These are phyloP conservation scores for Urocynchramus pylzowi DNA, from an alignment of 2,113 vertebrate species.

Conservation along the genomic window DNA sequence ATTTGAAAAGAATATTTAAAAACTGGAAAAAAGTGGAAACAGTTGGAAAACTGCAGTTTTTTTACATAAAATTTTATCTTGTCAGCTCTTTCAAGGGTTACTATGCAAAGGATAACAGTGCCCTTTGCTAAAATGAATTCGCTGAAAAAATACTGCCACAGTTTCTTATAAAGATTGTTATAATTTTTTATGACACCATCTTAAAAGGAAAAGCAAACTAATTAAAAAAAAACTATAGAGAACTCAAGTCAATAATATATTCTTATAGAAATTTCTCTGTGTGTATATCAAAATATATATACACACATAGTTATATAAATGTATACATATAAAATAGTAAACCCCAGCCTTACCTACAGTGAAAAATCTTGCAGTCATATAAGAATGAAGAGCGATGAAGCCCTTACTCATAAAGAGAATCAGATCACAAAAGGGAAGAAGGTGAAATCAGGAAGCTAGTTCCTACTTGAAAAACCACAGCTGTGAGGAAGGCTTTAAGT, in stretches of 20 bases:
- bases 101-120: background rate
- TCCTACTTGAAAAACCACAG: conserved; percentile 33
- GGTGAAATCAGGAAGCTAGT: conserved; percentile 35
- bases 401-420: background rate
- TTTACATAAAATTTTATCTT: background rate
- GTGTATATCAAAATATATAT: background rate
- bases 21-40: background rate
- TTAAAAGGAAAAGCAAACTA: background rate
- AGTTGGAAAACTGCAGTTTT: background rate
- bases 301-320: background rate
- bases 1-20: background rate
- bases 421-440: background rate
- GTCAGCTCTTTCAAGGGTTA: background rate
- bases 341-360: conserved; percentile 2
- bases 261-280: background rate
- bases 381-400: background rate
- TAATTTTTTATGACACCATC: background rate
- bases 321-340: background rate
- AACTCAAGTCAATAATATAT: background rate
- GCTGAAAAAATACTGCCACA: background rate
- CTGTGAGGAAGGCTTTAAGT: background rate
- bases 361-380: conserved; percentile 7
- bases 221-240: background rate
- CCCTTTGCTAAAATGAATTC: background rate
- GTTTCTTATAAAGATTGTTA: background rate